Conservation (phyloP, 37 sponge, comb jelly and placozoan species). For the Trichoplax adhaerens region DNA sequence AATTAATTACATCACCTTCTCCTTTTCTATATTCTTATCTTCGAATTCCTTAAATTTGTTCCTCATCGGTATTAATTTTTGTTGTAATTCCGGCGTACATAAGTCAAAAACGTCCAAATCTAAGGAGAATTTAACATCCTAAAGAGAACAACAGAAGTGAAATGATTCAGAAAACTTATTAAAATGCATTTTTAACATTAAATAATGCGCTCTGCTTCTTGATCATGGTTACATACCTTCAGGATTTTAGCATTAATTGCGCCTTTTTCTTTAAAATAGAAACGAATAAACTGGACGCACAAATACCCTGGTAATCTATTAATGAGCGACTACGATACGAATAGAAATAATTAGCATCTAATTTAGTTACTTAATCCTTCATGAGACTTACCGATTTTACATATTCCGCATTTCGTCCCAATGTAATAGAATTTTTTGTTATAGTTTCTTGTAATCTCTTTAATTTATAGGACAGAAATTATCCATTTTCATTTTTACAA, state of each 20-base stretch:
- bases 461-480: not conserved
- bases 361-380: not conserved
- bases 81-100: conserved; percentile 75
- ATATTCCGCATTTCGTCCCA: conserved; percentile 73
- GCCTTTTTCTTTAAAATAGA: conserved; percentile 49
- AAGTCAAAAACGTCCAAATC: conserved; percentile 72
- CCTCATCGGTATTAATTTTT: conserved; percentile 47
- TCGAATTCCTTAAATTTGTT: conserved; percentile 15
- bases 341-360: not conserved
- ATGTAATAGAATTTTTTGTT: conserved; percentile 58
- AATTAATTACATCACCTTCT: conserved; percentile 6
- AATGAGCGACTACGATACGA: conserved; percentile 32
- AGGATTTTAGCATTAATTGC: conserved; percentile 27
- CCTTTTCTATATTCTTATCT: conserved; percentile 14
- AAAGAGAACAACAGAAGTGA: not conserved
- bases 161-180: not conserved
- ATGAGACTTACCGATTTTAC: conserved; percentile 37
- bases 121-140: conserved; percentile 81
- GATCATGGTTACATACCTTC: conserved; percentile 9
- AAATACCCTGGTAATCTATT: conserved; percentile 80
- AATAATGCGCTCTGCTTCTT: not conserved
- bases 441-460: conserved; percentile 64
- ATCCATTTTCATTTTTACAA: no score
- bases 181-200: not conserved
- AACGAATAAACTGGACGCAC: conserved; percentile 76